phyloP scores from a whole-genome alignment of 2,888 invertebrate genomes.

The Muscina levida region DNA sequence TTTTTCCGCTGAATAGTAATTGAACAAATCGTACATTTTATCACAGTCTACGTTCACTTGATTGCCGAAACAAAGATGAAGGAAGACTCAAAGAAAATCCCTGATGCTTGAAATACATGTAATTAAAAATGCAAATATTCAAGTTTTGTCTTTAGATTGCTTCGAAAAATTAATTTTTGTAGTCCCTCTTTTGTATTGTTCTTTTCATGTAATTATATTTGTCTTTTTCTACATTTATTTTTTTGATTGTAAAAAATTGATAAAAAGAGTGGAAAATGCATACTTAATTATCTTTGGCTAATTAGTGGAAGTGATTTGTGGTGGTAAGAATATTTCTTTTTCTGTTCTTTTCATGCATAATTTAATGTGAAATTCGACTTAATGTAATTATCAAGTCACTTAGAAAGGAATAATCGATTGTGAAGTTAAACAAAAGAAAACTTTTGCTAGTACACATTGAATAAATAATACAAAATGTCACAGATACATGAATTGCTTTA shows the following conservation, averaged over 20 bases:
- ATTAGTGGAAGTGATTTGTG: conserved; percentile 51
- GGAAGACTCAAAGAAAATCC: conserved; percentile 2
- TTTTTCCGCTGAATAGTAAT: no score
- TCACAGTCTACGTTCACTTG: neutral
- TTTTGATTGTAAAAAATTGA: conserved; percentile 14
- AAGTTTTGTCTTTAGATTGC: no score
- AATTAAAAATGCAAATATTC: conserved; percentile 64
- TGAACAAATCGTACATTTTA: conserved; percentile 9
- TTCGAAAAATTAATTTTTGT: neutral
- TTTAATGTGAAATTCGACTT: conserved; percentile 16
- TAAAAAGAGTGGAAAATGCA: conserved; percentile 38
- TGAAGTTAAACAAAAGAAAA: neutral
- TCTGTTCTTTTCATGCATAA: conserved; percentile 30
- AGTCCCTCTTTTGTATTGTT: conserved; percentile 14
- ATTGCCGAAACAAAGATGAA: neutral
- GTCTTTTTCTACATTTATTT: no score
- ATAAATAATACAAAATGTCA: no score
- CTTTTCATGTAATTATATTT: no score
- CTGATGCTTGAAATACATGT: conserved; percentile 53
- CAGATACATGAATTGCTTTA: no score
- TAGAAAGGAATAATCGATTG: neutral
- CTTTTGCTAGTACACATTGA: no score
- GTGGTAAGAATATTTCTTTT: neutral
- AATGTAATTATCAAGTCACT: neutral
- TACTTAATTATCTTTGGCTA: conserved; percentile 56